Evolutionary conservation across 2,797 vertebrate genomes (phyloP).

Genomic region (Morus bassanus): DNA sequence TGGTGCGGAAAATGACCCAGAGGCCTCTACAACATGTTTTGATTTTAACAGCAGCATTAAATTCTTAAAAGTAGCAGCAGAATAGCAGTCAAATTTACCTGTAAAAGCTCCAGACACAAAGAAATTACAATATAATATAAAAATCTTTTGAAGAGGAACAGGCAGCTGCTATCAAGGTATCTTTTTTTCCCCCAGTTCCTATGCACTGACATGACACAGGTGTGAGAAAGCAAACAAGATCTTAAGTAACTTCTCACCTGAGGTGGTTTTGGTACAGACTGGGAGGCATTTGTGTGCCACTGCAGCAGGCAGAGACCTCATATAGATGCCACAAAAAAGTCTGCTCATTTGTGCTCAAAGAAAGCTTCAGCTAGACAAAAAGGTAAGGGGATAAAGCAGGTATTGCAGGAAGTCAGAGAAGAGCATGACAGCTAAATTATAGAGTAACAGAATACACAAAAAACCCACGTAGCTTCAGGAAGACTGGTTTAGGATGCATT

Average conservation of each 20-base stretch:
- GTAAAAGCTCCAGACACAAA: background rate
- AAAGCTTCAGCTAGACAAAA: background rate
- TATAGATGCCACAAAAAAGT: background rate
- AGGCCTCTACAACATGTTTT: background rate
- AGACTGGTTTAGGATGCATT: background rate
- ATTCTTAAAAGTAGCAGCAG: background rate
- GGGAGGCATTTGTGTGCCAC: background rate
- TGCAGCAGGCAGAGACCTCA: background rate
- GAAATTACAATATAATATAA: background rate
- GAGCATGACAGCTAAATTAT: background rate
- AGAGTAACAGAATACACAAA: background rate
- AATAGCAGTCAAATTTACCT: background rate
- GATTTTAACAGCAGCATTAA: background rate
- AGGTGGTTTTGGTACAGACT: background rate
- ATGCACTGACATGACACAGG: background rate
- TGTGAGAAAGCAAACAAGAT: background rate
- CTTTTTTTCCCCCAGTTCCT: background rate
- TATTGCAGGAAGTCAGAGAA: background rate
- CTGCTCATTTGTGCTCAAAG: background rate
- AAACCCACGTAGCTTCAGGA: rapidly evolving
- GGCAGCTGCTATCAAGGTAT: background rate
- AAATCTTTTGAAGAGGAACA: background rate
- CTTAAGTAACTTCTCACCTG: background rate
- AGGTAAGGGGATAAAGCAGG: background rate
- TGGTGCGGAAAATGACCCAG: background rate